phyloP scores from a whole-genome alignment of 2,113 vertebrate genomes.

The Charina bottae region DNA sequence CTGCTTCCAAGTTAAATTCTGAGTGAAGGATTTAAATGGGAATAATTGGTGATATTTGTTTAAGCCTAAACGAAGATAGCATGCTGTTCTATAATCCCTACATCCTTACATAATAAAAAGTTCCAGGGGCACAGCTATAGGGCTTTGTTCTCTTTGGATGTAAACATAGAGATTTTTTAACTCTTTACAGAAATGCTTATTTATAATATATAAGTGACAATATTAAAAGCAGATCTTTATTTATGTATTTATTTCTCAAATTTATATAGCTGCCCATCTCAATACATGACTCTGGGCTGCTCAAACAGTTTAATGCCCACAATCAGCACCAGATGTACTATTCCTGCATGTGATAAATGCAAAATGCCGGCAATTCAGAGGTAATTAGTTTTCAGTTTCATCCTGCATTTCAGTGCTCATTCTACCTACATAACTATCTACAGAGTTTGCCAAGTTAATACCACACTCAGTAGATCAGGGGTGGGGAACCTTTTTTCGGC shows the following conservation, averaged over 20 bases:
- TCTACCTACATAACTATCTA: background rate
- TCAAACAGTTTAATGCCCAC: background rate
- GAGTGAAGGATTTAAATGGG: background rate
- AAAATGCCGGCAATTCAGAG: background rate
- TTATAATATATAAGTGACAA: slow-evolving; percentile 5
- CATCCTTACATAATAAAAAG: background rate
- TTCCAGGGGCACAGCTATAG: background rate
- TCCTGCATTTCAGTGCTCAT: background rate
- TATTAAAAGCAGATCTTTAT: slow-evolving; percentile 4
- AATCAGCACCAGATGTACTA: background rate
- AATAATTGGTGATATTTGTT: slow-evolving; percentile 13
- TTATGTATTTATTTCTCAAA: background rate
- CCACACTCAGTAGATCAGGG: background rate
- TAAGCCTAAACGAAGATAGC: slow-evolving; percentile 1
- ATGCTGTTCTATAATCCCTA: background rate
- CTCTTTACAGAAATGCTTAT: background rate
- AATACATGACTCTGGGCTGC: background rate
- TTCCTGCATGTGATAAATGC: background rate
- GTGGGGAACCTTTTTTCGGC: no score
- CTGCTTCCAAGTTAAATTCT: background rate
- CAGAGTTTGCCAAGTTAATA: background rate
- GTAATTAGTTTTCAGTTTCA: background rate
- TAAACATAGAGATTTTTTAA: background rate
- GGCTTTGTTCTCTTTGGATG: background rate
- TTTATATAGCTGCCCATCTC: background rate